phyloP scores from a whole-genome alignment of 2,113 vertebrate genomes.

The Alces alces region DNA sequence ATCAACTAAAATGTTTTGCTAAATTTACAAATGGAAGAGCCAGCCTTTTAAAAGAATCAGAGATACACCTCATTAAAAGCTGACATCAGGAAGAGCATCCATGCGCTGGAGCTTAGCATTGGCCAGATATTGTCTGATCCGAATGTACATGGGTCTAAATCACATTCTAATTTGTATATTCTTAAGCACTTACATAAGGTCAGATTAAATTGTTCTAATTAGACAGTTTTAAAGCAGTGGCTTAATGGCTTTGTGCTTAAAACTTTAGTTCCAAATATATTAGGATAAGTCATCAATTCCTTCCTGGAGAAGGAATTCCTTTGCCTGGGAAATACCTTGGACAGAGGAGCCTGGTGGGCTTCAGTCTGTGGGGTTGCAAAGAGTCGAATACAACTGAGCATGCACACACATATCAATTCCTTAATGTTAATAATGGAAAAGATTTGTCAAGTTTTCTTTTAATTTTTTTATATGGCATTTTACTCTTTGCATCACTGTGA shows the following conservation, averaged over 20 bases:
- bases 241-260: not conserved
- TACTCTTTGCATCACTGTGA: not conserved
- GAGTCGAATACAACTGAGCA: not conserved
- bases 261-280: not conserved
- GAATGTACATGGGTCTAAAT: not conserved
- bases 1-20: not conserved
- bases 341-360: not conserved
- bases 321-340: not conserved
- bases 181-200: not conserved
- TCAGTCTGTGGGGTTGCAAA: not conserved
- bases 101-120: not conserved
- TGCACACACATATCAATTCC: rapidly evolving
- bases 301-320: not conserved
- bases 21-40: not conserved
- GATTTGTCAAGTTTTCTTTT: not conserved
- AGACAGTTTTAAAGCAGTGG: not conserved
- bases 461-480: not conserved
- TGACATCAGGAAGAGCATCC: not conserved
- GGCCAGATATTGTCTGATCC: not conserved
- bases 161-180: not conserved
- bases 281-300: not conserved
- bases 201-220: not conserved
- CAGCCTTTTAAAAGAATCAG: not conserved
- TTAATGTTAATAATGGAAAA: not conserved
- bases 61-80: not conserved